Base-by-base conservation (phyloP, 2,113 vertebrate species). In the Macquaria australasica region DNA sequence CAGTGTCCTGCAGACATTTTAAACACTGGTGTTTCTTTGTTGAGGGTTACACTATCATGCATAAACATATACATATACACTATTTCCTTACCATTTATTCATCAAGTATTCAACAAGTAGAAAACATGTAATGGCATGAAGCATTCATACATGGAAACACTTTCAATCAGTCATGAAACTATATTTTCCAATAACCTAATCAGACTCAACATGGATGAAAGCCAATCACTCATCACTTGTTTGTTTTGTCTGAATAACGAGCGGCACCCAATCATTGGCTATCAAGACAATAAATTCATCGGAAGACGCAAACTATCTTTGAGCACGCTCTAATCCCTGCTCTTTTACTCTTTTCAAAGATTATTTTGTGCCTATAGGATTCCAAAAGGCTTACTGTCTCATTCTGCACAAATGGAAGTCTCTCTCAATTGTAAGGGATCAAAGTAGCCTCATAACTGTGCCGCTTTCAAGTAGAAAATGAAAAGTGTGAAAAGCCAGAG, bases 1-100 rank as follows among this genome's bases (percentile, higher is more conserved):
- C 91, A 87, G 87, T 68, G 91, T 87, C 87, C 90, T 91, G 79
- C 84, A 90, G 91, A 82, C 68, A 70, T 12, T 43, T 87, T 75
- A 73, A 58, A 81, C 51, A 79, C 56, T 66, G n/a, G 25, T 66
- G 67, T 80, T 82, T 83, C 83, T 64, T 41, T 23, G 62, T n/a
- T 8, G 6, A 56, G 20, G 69, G 63, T 37, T 18, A 53, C 28
- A 1, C 5, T 37, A 58, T 58, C 23, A 69, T 23, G 23, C 51
- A 6, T 1, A 34, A 39, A 68, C 72, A 53, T 20, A 62, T 28
- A 23, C 50, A 51, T 20, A 28, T 3, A 73, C 59, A 71, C 45
- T 8, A 31, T 58, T 51, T 59, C 16, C 41, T 25, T 28, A 43
- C 6, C 4, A 51, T 66, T 64, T 68, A 77, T 72, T 62, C 75